These are phyloP conservation scores for Sarcophaga peregrina DNA, from an alignment of 1,140 invertebrate genomes.

Conservation along the genomic window DNA sequence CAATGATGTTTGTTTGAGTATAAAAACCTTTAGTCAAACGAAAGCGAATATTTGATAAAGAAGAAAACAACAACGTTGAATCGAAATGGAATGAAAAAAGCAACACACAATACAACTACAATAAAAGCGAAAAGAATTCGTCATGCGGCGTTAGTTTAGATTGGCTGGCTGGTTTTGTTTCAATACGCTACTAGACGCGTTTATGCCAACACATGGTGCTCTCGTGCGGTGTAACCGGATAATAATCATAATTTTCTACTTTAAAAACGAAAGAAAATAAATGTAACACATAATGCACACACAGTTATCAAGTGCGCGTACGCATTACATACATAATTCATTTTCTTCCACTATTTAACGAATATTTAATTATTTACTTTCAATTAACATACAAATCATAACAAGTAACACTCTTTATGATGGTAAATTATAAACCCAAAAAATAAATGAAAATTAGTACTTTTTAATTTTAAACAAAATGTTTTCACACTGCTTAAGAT, in stretches of 20 bases:
- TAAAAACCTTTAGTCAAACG: background rate
- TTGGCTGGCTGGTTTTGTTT: slow-evolving; percentile 26
- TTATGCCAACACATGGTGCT: background rate
- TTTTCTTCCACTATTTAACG: background rate
- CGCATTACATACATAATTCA: background rate
- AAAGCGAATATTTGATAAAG: slow-evolving; percentile 38
- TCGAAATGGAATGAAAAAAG: slow-evolving; percentile 21
- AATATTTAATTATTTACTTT: slow-evolving; percentile 10
- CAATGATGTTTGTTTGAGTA: background rate
- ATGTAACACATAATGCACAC: slow-evolving; percentile 4
- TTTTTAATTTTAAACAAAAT: background rate
- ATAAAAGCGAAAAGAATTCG: slow-evolving; percentile 42
- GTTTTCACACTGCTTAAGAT: too few relatives aligned
- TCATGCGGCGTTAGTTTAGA: slow-evolving; percentile 39
- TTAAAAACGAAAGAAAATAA: background rate
- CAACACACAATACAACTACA: slow-evolving; percentile 7
- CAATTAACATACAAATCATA: slow-evolving; percentile 25
- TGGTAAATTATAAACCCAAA: background rate
- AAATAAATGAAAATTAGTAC: background rate
- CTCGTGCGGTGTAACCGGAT: background rate
- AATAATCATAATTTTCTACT: background rate
- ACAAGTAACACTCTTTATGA: background rate
- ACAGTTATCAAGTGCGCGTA: slow-evolving; percentile 19
- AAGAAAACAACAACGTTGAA: slow-evolving; percentile 28
- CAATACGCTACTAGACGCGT: background rate